Evolutionary conservation across 1,140 invertebrate species (phyloP).

Genomic region (Macrostomum lignano): DNA sequence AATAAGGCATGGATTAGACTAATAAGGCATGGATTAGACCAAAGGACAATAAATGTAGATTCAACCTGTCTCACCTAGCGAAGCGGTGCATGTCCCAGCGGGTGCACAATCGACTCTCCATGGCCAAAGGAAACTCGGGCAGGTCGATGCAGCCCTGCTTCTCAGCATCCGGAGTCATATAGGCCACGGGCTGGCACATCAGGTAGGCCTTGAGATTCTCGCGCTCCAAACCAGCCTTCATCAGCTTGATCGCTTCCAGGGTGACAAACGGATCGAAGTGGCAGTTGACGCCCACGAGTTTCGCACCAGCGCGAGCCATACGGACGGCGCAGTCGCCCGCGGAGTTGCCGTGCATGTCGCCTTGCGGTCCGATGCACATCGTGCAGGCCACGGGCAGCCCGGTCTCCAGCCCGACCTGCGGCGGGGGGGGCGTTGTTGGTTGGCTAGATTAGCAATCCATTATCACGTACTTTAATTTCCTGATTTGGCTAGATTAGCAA

Average conservation of each 20-base stretch:
- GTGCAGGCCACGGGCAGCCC: slow-evolving; percentile 17
- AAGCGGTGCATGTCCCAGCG: slow-evolving; percentile 27
- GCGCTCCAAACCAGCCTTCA: slow-evolving; percentile 20
- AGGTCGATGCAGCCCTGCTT: slow-evolving; percentile 29
- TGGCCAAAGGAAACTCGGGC: slow-evolving; percentile 28
- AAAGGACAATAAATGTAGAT: no score
- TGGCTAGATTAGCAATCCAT: no score
- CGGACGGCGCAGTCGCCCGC: slow-evolving; percentile 23
- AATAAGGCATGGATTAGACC: no score
- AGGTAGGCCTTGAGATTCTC: slow-evolving; percentile 16
- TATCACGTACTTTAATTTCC: no score
- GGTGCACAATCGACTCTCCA: slow-evolving; percentile 24
- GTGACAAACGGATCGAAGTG: slow-evolving; percentile 24
- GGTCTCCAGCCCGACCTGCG: slow-evolving; percentile 14
- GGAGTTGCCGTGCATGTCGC: slow-evolving; percentile 20
- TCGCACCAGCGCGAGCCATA: slow-evolving; percentile 26
- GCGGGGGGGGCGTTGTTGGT: no score
- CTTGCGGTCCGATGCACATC: slow-evolving; percentile 28
- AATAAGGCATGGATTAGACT: no score
- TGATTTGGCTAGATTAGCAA: no score
- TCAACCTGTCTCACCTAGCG: slow-evolving; percentile 21
- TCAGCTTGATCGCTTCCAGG: slow-evolving; percentile 16
- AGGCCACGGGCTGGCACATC: slow-evolving; percentile 24
- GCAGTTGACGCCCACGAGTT: slow-evolving; percentile 27
- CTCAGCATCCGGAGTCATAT: slow-evolving; percentile 21